These are phyloP conservation scores for Palythoa caribaeorum DNA, from an alignment of 92 coral and sea anemone genomes.

Conservation along the genomic window DNA sequence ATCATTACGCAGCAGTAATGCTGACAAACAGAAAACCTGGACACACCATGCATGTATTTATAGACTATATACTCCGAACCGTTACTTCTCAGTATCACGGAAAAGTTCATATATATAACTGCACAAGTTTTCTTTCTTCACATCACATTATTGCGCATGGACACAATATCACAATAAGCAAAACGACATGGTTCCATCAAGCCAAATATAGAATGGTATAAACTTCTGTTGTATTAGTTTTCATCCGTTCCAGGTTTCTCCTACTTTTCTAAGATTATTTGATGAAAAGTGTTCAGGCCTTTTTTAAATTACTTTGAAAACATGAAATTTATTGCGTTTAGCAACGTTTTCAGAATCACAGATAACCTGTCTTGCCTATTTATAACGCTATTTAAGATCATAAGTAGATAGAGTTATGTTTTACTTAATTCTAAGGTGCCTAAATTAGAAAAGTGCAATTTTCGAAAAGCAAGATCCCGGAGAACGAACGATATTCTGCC, in stretches of 20 bases:
- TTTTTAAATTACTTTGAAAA: neutral
- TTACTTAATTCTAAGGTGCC: no score
- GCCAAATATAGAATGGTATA: neutral
- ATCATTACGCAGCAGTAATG: no score
- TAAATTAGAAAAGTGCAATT: no score
- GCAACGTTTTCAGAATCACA: neutral
- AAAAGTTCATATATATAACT: no score
- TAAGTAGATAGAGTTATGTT: neutral
- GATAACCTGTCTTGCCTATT: neutral
- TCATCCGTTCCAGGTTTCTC: neutral
- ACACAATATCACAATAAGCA: neutral
- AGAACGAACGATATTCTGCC: no score
- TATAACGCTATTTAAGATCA: neutral
- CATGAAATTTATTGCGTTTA: neutral
- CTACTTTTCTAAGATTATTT: neutral
- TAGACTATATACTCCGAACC: neutral
- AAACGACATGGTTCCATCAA: neutral
- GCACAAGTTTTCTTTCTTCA: neutral
- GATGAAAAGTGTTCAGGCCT: neutral
- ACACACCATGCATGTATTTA: no score
- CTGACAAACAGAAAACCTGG: no score
- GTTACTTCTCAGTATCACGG: neutral
- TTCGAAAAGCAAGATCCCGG: no score
- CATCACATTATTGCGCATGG: neutral
- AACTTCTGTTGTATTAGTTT: conserved; percentile 1